Evolutionary conservation across 2,113 vertebrate species (phyloP).

Genomic region (Riparia riparia): DNA sequence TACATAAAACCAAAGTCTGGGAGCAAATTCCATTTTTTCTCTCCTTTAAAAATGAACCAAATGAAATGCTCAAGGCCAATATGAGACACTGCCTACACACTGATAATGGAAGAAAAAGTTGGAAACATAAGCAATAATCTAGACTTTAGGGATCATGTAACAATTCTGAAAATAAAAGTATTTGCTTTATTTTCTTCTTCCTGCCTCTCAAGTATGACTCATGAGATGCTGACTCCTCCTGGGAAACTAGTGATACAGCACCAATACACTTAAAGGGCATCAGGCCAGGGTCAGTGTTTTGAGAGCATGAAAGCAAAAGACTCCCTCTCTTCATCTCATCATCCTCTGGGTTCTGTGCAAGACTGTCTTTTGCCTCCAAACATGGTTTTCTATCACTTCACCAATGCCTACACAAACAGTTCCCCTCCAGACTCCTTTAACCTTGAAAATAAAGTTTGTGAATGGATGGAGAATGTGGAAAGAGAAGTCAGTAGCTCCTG

Average conservation of each 20-base stretch:
- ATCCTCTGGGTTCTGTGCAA: not conserved
- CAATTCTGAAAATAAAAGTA: not conserved
- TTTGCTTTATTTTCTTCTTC: constrained; percentile 9
- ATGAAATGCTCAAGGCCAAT: not conserved
- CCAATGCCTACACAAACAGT: not conserved
- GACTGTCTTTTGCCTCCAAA: not conserved
- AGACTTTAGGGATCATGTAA: not conserved
- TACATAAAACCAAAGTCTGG: not conserved
- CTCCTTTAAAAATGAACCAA: constrained; percentile 10
- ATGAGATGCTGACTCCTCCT: not conserved
- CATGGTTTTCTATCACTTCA: not conserved
- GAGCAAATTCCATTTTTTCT: constrained; percentile 19
- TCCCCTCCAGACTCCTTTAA: not conserved
- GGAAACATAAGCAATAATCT: not conserved
- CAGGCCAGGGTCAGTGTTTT: not conserved
- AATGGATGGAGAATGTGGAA: not conserved
- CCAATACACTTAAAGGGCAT: not conserved
- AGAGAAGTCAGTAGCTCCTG: not conserved
- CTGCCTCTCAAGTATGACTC: not conserved
- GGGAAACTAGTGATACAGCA: not conserved
- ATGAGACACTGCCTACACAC: not conserved
- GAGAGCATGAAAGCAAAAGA: not conserved
- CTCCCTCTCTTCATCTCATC: not conserved
- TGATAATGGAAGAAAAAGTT: not conserved
- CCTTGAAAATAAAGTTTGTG: not conserved